Evolutionary conservation across 2,113 vertebrate genomes (phyloP).

Genomic region (Drymodes brunneopygia): DNA sequence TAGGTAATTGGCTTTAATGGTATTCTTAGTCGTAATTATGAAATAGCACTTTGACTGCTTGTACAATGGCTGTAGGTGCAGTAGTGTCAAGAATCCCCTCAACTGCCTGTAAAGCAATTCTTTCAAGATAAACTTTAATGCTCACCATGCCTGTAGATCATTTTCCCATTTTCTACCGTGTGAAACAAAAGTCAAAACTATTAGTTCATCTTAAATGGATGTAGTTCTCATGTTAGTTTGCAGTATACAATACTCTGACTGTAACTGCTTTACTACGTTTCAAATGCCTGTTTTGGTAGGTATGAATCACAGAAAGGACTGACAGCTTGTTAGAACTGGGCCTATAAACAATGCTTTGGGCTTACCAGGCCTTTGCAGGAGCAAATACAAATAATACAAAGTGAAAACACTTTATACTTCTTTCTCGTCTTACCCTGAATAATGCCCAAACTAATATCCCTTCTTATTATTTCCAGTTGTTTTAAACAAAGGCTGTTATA

Average conservation of each 20-base stretch:
- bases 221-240: not conserved
- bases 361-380: not conserved
- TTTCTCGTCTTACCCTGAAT: slow-evolving; percentile 60
- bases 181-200: slow-evolving; percentile 33
- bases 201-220: slow-evolving; percentile 8
- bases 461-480: slow-evolving; percentile 73
- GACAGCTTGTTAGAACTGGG: not conserved
- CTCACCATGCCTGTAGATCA: slow-evolving; percentile 15
- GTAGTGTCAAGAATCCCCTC: slow-evolving; percentile 51
- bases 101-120: slow-evolving; percentile 45
- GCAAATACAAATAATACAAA: slow-evolving; percentile 56
- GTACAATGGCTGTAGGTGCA: slow-evolving; percentile 32
- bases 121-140: slow-evolving; percentile 50
- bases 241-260: not conserved
- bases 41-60: slow-evolving; percentile 47
- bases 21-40: slow-evolving; percentile 54
- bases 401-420: slow-evolving; percentile 50
- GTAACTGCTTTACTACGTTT: not conserved
- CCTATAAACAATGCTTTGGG: not conserved
- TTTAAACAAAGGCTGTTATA: slow-evolving; percentile 74
- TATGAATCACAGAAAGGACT: not conserved
- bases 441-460: slow-evolving; percentile 64
- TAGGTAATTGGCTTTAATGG: slow-evolving; percentile 46
- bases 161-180: slow-evolving; percentile 4
- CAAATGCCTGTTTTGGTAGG: not conserved